phyloP scores from a whole-genome alignment of 2,888 invertebrate species.

The Drosophila meridionalis region DNA sequence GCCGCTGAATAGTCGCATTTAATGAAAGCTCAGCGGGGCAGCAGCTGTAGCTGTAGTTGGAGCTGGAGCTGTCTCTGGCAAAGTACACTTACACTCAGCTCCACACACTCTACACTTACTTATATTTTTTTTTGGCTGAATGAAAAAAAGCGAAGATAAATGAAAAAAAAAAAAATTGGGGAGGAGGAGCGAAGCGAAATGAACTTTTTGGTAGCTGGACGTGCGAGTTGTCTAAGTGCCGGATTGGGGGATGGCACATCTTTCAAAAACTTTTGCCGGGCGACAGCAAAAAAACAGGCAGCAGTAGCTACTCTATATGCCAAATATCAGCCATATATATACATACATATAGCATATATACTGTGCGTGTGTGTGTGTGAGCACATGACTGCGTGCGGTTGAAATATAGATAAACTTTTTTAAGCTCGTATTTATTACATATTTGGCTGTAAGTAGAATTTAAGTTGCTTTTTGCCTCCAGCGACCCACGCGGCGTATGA shows the following conservation, averaged over 20 bases:
- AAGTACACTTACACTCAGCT: conserved; percentile 52
- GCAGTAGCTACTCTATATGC: conserved; percentile 53
- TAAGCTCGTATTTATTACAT: conserved; percentile 81
- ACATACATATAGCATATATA: conserved; percentile 3
- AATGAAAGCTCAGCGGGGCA: conserved; percentile 56
- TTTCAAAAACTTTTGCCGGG: conserved; percentile 72
- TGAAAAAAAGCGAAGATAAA: conserved; percentile 37
- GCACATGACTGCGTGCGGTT: conserved; percentile 77
- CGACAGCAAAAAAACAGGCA: conserved; percentile 74
- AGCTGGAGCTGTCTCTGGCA: neutral
- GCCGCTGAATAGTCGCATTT: conserved; percentile 57
- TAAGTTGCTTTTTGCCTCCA: conserved; percentile 72
- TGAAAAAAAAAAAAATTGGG: conserved; percentile 18
- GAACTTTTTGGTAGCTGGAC: conserved; percentile 75
- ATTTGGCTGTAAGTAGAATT: conserved; percentile 81
- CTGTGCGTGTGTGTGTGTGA: conserved; percentile 32
- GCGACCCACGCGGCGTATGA: conserved; percentile 61
- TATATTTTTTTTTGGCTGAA: conserved; percentile 52
- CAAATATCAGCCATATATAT: conserved; percentile 39
- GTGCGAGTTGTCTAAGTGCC: conserved; percentile 69
- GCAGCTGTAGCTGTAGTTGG: conserved; percentile 7
- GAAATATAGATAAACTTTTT: conserved; percentile 81
- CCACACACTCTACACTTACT: conserved; percentile 58
- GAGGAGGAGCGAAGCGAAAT: conserved; percentile 40
- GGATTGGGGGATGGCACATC: conserved; percentile 62